Conservation (phyloP, 2,888 invertebrate species). For the Epiblema foenella region DNA sequence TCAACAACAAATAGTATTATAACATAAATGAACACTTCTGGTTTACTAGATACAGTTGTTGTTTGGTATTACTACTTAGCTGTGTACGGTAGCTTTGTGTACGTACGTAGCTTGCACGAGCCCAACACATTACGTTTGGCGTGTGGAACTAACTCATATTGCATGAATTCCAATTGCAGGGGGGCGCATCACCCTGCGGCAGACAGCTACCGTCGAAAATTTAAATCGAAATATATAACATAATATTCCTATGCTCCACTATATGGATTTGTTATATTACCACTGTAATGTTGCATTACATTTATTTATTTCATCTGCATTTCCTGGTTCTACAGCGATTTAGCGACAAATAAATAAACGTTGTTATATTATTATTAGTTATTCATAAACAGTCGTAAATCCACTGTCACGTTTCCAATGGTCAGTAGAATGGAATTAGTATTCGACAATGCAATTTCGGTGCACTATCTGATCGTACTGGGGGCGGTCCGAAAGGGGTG, state of each 20-base stretch:
- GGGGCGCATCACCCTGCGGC: conserved; percentile 16
- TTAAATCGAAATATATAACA: conserved; percentile 29
- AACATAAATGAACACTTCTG: too few species aligned
- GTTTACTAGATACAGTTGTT: too few species aligned
- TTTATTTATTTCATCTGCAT: background rate
- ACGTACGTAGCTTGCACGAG: background rate
- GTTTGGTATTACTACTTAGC: background rate
- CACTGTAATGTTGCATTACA: background rate
- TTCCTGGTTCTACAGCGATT: background rate
- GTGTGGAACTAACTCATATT: conserved; percentile 31
- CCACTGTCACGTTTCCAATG: conserved; percentile 46
- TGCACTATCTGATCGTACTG: conserved; percentile 72
- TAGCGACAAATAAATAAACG: background rate
- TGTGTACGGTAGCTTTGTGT: background rate
- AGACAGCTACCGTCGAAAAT: conserved; percentile 31
- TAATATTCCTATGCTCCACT: conserved; percentile 5
- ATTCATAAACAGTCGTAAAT: conserved; percentile 49
- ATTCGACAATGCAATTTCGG: conserved; percentile 83
- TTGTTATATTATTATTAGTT: background rate
- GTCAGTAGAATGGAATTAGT: conserved; percentile 75
- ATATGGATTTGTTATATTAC: conserved; percentile 7
- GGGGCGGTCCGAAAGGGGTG: conserved; percentile 75
- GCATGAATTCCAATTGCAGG: conserved; percentile 32
- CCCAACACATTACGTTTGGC: conserved; percentile 5
- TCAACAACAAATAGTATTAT: too few species aligned